A percentile compares a stretch with the other conserved stretches of the same genome.
phyloP scores from a whole-genome alignment of 2,113 vertebrate species.

The Prietella phreatophila region DNA sequence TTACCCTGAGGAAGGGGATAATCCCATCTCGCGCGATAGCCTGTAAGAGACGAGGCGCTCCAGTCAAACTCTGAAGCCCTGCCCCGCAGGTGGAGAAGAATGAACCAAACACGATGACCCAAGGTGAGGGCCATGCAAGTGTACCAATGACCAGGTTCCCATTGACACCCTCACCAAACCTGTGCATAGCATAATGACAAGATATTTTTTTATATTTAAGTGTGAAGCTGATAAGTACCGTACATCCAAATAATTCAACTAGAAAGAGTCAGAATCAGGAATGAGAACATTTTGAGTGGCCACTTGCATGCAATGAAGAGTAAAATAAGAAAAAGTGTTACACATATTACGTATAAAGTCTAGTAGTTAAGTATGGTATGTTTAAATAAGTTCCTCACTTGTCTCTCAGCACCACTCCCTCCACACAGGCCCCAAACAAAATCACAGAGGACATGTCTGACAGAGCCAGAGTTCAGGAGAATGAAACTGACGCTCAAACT shows the following conservation, averaged over 20 bases:
- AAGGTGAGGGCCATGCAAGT: conserved; percentile 91
- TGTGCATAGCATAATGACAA: conserved; percentile 53
- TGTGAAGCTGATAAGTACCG: not conserved
- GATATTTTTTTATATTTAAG: not conserved
- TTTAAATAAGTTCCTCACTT: conserved; percentile 76
- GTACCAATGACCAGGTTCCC: conserved; percentile 96
- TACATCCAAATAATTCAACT: not conserved
- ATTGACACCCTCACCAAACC: conserved; percentile 92
- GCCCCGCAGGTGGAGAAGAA: conserved; percentile 97
- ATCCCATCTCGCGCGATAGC: conserved; percentile 94
- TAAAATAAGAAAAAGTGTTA: not conserved
- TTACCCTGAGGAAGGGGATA: conserved; percentile 91
- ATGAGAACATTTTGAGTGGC: not conserved
- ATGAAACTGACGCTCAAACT: not conserved
- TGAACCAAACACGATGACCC: conserved; percentile 97
- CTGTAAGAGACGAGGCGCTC: conserved; percentile 92
- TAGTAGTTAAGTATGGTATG: not conserved
- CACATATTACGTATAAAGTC: not conserved
- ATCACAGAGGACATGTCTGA: conserved; percentile 88
- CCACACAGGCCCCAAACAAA: conserved; percentile 94
- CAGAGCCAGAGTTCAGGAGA: conserved; percentile 64
- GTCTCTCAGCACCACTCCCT: conserved; percentile 89
- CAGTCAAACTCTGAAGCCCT: conserved; percentile 93
- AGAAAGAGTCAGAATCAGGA: not conserved
- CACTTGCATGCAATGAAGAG: not conserved